Conservation (phyloP, 2,113 vertebrate genomes). For the Pseudopipra pipra region DNA sequence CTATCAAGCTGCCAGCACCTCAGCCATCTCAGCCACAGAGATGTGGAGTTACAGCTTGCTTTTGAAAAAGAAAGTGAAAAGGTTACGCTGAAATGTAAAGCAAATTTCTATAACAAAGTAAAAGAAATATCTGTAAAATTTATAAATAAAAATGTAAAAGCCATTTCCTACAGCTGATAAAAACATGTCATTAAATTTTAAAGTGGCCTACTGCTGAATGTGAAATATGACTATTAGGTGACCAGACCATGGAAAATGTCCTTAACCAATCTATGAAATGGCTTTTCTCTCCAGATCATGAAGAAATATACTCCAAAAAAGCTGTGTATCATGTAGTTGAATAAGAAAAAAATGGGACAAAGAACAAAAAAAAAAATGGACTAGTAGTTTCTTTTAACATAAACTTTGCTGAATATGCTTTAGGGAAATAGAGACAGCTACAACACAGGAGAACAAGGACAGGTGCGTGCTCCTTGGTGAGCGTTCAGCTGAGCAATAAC, state of each 20-base stretch:
- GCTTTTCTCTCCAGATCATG: constrained; percentile 56
- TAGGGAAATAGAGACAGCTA: constrained; percentile 56
- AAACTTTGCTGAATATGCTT: constrained; percentile 51
- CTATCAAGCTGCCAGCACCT: neutral
- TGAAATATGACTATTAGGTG: constrained; percentile 62
- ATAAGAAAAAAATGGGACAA: constrained; percentile 4
- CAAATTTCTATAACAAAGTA: constrained; percentile 11
- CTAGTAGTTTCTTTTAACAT: constrained; percentile 23
- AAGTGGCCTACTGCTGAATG: constrained; percentile 25
- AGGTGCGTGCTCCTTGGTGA: constrained; percentile 16
- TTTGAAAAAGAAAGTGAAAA: neutral
- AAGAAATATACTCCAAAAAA: constrained; percentile 48
- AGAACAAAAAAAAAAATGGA: constrained; percentile 45
- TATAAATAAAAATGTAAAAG: constrained; percentile 39
- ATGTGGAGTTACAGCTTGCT: neutral
- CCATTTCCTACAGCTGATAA: constrained; percentile 20
- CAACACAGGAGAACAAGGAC: constrained; percentile 34
- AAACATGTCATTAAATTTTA: constrained; percentile 54
- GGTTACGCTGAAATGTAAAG: neutral
- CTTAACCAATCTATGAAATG: constrained; percentile 63
- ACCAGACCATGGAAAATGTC: constrained; percentile 60
- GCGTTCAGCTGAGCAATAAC: constrained; percentile 53
- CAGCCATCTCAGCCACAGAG: neutral
- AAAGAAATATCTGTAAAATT: constrained; percentile 29
- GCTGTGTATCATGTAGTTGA: neutral